Base-by-base conservation (phyloP, 2,113 vertebrate genomes). In the Corydoras sp. region DNA sequence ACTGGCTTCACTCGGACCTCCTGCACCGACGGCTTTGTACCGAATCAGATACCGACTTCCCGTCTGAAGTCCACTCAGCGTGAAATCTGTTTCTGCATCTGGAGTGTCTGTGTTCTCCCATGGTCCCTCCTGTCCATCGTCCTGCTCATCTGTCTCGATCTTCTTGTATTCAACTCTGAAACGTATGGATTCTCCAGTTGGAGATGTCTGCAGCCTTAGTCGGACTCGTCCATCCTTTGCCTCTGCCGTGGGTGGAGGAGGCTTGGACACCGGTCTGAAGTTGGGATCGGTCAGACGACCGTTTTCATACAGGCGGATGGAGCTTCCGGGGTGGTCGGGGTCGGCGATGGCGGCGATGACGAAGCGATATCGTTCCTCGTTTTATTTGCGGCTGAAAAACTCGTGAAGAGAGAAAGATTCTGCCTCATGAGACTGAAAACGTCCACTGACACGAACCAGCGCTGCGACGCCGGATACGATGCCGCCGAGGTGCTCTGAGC, bases 1-100 rank as follows among this genome's bases (percentile, higher is more conserved):
- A 61, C 62, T 75, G 43, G 62, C 54, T 65, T 65, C 68, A 71
- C 74, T 75, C 48, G 60, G 9, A 60, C 74, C 74, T 30, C 65
- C 62, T 18, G 12, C 32, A 55, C 15, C 15, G 12, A 75, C 53
- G 4, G 5, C 58, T 58, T 30, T 70, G 62, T 70, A 70, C 5
- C 31, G 62, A 12, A 75, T 13, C 43, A 58, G 30, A 49, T 75
- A 61, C 9, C 13, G 3, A 14, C 43, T 51, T 11, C 14, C 18
- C 2, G 5, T 4, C 4, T 70, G 11, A n/a, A 75, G 11, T 65
- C 55, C 74, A 54, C 43, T 65, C 53, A 75, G 48, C 29, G 48
- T 65, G 51, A 65, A 70, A n/a, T 51, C 24, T 24, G 10, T 31
- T 30, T 55, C 3, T 53, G 68, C 54, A 60, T 65, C 9, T 54